Evolutionary conservation across 2,888 invertebrate species (phyloP).

Genomic region (Drosophila ustulata): DNA sequence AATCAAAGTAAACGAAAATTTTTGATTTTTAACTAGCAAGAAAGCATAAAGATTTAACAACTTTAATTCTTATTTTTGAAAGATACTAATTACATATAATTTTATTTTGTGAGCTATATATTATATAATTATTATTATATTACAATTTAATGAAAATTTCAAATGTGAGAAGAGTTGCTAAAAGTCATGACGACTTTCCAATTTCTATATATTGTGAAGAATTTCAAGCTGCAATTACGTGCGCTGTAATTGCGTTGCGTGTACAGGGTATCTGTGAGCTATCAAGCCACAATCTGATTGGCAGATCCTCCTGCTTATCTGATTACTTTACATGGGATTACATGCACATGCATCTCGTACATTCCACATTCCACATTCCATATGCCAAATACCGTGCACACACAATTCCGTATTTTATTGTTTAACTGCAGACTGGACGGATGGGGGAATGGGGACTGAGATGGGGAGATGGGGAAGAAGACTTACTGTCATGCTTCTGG

Average conservation of each 20-base stretch:
- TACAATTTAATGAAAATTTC: too few species aligned
- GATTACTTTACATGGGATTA: slow-evolving; percentile 18
- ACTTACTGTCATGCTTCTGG: neutral
- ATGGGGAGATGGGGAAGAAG: neutral
- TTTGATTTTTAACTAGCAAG: too few species aligned
- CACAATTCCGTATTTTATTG: neutral
- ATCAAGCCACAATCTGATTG: slow-evolving; percentile 15
- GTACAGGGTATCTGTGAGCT: neutral
- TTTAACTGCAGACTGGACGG: neutral
- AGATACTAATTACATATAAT: too few species aligned
- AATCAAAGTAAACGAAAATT: too few species aligned
- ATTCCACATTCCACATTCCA: neutral
- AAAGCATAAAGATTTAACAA: too few species aligned
- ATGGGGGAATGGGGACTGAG: neutral
- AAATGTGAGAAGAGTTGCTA: too few species aligned
- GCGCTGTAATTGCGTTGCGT: neutral
- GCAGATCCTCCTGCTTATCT: slow-evolving; percentile 12
- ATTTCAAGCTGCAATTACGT: neutral
- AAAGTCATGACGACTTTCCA: too few species aligned
- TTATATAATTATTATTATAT: too few species aligned
- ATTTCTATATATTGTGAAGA: too few species aligned
- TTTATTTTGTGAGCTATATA: too few species aligned
- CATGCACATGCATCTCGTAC: slow-evolving; percentile 5
- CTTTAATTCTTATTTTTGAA: too few species aligned
- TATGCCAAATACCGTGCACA: neutral